Evolutionary conservation across 2,888 invertebrate species (phyloP).

Genomic region (Pseudoips prasinana): DNA sequence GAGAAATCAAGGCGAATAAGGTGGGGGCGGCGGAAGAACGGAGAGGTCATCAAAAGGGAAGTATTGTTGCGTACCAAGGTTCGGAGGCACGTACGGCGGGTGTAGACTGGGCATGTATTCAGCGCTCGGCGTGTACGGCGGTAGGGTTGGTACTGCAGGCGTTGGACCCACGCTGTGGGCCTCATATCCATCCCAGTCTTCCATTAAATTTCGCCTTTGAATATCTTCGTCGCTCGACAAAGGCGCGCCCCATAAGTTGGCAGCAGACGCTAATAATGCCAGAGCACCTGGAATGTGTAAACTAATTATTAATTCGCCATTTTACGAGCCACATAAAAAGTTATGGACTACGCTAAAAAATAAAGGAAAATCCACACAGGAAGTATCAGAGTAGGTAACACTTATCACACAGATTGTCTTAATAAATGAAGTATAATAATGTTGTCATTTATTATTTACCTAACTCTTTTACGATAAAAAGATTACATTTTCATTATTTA

Average conservation of each 20-base stretch:
- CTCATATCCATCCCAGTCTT: constrained; percentile 84
- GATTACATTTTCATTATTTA: too few relatives aligned
- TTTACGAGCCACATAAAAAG: too few relatives aligned
- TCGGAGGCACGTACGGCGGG: constrained; percentile 61
- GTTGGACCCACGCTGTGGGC: constrained; percentile 83
- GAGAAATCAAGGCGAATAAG: constrained; percentile 71
- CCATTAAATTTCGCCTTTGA: constrained; percentile 81
- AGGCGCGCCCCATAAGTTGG: constrained; percentile 84
- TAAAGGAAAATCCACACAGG: too few relatives aligned
- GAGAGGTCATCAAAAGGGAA: constrained; percentile 76
- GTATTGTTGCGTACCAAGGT: constrained; percentile 67
- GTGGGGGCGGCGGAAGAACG: constrained; percentile 76
- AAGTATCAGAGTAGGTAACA: too few relatives aligned
- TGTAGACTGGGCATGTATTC: constrained; percentile 56
- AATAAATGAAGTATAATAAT: too few relatives aligned
- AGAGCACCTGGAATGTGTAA: constrained; percentile 81
- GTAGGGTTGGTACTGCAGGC: constrained; percentile 78
- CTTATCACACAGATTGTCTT: too few relatives aligned
- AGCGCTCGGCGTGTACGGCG: constrained; percentile 82
- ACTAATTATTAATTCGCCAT: neutral
- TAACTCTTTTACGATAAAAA: too few relatives aligned
- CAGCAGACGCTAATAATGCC: constrained; percentile 86
- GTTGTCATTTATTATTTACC: too few relatives aligned
- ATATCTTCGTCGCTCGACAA: constrained; percentile 69
- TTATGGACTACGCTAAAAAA: too few relatives aligned